phyloP scores from a whole-genome alignment of 1,140 invertebrate genomes.

The Zaprionus tsacasi region DNA sequence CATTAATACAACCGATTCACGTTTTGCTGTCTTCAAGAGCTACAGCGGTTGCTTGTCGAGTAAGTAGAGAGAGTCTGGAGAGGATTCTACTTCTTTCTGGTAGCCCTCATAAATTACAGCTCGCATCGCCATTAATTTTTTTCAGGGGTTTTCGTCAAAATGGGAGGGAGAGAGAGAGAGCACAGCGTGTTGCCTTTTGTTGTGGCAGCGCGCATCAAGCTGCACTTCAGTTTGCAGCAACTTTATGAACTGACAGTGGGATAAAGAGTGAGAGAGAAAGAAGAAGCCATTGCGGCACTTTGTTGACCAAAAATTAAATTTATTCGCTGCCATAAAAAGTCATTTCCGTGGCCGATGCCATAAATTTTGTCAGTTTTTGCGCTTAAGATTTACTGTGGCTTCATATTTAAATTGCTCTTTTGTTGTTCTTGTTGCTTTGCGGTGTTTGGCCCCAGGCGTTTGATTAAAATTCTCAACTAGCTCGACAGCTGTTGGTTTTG shows the following conservation, averaged over 20 bases:
- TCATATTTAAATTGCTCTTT: constrained; percentile 75
- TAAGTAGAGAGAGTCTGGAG: constrained; percentile 85
- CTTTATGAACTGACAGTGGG: constrained; percentile 61
- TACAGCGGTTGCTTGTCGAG: constrained; percentile 96
- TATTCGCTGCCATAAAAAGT: constrained; percentile 80
- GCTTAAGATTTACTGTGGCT: constrained; percentile 74
- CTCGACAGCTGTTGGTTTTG: constrained; percentile 34
- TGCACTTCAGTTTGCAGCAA: constrained; percentile 43
- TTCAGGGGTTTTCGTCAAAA: constrained; percentile 45
- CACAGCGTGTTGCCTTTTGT: constrained; percentile 27
- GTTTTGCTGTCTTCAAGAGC: constrained; percentile 91
- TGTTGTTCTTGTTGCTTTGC: constrained; percentile 35
- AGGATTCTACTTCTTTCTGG: too few relatives aligned
- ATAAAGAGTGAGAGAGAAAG: not conserved
- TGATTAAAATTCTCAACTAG: constrained; percentile 73
- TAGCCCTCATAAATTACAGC: constrained; percentile 69
- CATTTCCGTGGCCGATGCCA: constrained; percentile 76
- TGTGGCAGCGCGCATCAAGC: constrained; percentile 59
- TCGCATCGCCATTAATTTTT: constrained; percentile 74
- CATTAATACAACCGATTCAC: constrained; percentile 91
- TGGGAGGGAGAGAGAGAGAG: not conserved
- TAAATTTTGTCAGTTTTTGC: constrained; percentile 79
- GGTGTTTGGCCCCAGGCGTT: constrained; percentile 47
- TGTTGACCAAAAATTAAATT: constrained; percentile 83
- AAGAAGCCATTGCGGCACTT: constrained; percentile 44